Evolutionary conservation across 2,888 invertebrate species (phyloP).

Genomic region (Sceliomorpha sp.): DNA sequence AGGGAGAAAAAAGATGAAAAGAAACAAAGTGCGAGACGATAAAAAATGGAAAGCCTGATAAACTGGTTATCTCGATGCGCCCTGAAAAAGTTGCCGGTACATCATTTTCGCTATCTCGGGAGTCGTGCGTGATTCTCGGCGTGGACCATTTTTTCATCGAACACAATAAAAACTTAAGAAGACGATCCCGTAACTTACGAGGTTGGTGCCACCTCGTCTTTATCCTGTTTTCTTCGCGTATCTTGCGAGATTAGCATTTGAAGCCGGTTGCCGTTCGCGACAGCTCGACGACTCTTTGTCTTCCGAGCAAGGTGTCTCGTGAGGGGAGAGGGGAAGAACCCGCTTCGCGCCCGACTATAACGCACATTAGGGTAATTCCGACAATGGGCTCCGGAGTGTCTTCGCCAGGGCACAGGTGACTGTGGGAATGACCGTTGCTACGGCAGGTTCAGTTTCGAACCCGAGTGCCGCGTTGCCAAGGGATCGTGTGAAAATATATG

Average conservation of each 20-base stretch:
- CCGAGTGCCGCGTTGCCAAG: constrained; percentile 9
- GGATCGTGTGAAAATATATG: constrained; percentile 45
- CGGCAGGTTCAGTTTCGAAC: constrained; percentile 68
- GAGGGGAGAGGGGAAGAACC: constrained; percentile 37
- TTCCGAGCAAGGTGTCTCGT: constrained; percentile 63
- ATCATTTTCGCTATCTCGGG: constrained; percentile 31
- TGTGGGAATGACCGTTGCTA: constrained; percentile 78
- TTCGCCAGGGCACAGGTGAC: constrained; percentile 73
- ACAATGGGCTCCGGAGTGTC: constrained; percentile 70
- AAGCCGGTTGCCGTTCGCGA: constrained; percentile 65
- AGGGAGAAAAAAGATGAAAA: constrained; percentile 6
- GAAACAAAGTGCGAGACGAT: no score
- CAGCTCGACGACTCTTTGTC: constrained; percentile 57
- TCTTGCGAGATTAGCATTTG: constrained; percentile 64
- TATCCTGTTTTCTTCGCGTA: constrained; percentile 53
- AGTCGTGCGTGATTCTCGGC: constrained; percentile 11
- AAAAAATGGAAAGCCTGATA: constrained; percentile 40
- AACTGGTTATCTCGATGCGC: constrained; percentile 36
- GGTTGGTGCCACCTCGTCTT: constrained; percentile 38
- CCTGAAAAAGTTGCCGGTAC: constrained; percentile 43
- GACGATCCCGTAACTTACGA: constrained; percentile 53
- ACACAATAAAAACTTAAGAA: constrained; percentile 33
- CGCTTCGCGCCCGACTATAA: constrained; percentile 56
- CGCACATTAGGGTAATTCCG: constrained; percentile 67
- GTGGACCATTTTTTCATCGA: constrained; percentile 40